These are phyloP conservation scores for Amblyjoppa proteus DNA, from an alignment of 2,888 invertebrate species.

Conservation along the genomic window DNA sequence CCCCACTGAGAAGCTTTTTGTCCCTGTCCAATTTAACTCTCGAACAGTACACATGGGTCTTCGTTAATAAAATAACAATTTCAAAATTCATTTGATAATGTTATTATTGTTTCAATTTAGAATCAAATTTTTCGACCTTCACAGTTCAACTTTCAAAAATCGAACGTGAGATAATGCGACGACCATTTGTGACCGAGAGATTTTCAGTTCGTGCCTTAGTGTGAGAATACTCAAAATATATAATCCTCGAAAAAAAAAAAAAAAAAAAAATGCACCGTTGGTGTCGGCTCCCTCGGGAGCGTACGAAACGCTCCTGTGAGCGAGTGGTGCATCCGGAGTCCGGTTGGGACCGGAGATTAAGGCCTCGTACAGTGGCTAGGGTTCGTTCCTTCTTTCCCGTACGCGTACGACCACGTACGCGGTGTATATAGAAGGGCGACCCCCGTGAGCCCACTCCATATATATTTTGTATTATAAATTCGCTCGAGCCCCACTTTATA, in stretches of 20 bases:
- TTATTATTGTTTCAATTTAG: too few species aligned
- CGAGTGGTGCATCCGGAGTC: constrained; percentile 68
- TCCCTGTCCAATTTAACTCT: constrained; percentile 7
- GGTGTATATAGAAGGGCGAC: constrained; percentile 42
- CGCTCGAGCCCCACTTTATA: constrained; percentile 78
- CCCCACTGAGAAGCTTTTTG: constrained; percentile 12
- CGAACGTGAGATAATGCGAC: constrained; percentile 9
- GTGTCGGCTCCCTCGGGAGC: constrained; percentile 59
- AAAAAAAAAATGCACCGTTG: constrained; percentile 57
- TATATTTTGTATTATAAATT: constrained; percentile 80
- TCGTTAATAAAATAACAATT: too few species aligned
- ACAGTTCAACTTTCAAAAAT: neutral
- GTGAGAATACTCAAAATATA: constrained; percentile 38
- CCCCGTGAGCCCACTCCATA: constrained; percentile 72
- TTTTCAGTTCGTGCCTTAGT: constrained; percentile 38
- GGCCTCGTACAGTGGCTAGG: constrained; percentile 51
- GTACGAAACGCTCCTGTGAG: constrained; percentile 37
- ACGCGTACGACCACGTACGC: constrained; percentile 41
- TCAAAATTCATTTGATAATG: too few species aligned
- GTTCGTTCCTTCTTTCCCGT: constrained; percentile 59
- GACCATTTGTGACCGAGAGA: constrained; percentile 21
- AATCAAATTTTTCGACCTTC: neutral
- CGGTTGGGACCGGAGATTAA: constrained; percentile 69
- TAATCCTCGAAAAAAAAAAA: constrained; percentile 56
- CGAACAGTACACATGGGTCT: too few species aligned